phyloP scores from a whole-genome alignment of 2,888 invertebrate genomes.

The Stegophylla sp. region DNA sequence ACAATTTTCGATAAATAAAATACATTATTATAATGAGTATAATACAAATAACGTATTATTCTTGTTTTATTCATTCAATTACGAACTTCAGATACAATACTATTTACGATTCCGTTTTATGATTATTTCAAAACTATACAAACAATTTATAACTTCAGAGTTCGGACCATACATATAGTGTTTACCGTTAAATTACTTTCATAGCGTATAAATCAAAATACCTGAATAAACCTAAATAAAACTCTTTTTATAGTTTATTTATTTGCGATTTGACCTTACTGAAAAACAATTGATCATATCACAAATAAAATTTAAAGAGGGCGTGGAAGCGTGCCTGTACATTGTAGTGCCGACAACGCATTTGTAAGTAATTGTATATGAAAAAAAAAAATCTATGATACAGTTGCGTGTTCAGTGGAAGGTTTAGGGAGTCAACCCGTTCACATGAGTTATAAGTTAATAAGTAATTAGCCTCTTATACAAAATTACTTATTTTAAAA shows the following conservation, averaged over 20 bases:
- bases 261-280: not conserved
- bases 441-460: too few species aligned
- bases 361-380: too few species aligned
- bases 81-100: not conserved
- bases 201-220: constrained; percentile 23
- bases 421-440: too few species aligned
- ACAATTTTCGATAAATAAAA: not conserved
- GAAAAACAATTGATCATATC: not conserved
- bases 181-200: constrained; percentile 7
- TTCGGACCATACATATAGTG: not conserved
- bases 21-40: not conserved
- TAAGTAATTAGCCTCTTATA: too few species aligned
- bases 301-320: too few species aligned
- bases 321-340: too few species aligned
- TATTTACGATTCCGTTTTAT: constrained; percentile 11
- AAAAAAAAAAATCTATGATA: too few species aligned
- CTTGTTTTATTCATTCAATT: not conserved
- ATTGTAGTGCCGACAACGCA: too few species aligned
- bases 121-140: constrained; percentile 15
- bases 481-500: too few species aligned
- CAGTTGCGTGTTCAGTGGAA: too few species aligned
- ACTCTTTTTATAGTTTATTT: not conserved
- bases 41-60: not conserved
- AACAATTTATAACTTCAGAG: not conserved
- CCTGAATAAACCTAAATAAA: not conserved